A percentile compares a stretch with the other conserved stretches of the same genome.
phyloP scores from a whole-genome alignment of 2,113 vertebrate genomes.

The Rhegmatorhina hoffmannsi region DNA sequence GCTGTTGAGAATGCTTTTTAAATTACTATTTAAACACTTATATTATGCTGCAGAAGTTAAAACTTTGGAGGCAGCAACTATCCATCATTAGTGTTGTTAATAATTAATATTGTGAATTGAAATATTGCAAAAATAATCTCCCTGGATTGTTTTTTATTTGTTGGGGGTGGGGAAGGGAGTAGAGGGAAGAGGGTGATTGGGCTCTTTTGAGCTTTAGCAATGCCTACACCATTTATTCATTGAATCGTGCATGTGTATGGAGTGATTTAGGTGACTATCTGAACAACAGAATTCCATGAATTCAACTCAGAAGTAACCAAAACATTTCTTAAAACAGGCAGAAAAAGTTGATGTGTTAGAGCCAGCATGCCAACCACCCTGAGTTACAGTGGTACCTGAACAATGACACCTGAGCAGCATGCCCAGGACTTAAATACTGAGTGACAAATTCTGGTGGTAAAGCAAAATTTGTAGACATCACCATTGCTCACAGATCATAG shows the following conservation, averaged over 20 bases:
- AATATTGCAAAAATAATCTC: background rate
- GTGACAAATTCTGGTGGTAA: background rate
- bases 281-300: background rate
- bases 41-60: background rate
- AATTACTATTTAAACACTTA: background rate
- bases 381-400: background rate
- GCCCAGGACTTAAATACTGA: background rate
- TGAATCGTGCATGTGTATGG: background rate
- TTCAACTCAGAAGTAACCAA: background rate
- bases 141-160: background rate
- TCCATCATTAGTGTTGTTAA: background rate
- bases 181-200: background rate
- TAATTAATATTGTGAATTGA: background rate
- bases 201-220: background rate
- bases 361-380: background rate
- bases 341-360: background rate
- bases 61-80: background rate
- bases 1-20: conserved; percentile 28
- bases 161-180: background rate
- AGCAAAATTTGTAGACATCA: background rate
- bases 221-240: background rate
- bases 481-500: background rate
- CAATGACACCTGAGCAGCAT: background rate
- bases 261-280: background rate
- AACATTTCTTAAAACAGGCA: background rate